Evolutionary conservation across 1,140 invertebrate genomes (phyloP).

Genomic region (Venturia canescens): DNA sequence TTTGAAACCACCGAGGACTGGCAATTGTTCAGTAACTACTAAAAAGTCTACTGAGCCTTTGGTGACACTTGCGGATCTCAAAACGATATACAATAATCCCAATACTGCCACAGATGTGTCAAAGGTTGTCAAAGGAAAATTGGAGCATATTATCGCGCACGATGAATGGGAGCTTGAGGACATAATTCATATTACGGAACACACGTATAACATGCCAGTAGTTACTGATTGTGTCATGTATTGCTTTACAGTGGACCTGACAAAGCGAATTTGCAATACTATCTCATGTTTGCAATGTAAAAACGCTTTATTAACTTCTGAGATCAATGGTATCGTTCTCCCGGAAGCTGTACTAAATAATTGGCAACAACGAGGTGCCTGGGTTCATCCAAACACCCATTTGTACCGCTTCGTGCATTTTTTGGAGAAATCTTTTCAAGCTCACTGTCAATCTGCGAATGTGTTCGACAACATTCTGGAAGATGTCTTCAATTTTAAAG

Average conservation of each 20-base stretch:
- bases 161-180: conserved; percentile 50
- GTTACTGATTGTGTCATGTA: conserved; percentile 42
- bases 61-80: conserved; percentile 27
- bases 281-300: conserved; percentile 25
- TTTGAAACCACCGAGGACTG: conserved; percentile 11
- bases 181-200: conserved; percentile 19
- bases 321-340: background rate
- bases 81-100: conserved; percentile 32
- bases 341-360: conserved; percentile 22
- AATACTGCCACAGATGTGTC: background rate
- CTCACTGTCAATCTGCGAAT: background rate
- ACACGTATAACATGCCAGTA: conserved; percentile 33
- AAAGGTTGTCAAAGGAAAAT: conserved; percentile 19
- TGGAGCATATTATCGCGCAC: conserved; percentile 30
- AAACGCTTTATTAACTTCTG: background rate
- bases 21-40: conserved; percentile 35
- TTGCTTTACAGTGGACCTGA: conserved; percentile 36
- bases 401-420: conserved; percentile 15
- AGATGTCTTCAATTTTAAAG: conserved; percentile 5
- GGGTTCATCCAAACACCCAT: conserved; percentile 23
- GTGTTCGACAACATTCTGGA: conserved; percentile 7
- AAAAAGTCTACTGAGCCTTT: conserved; percentile 2
- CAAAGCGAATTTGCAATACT: conserved; percentile 36
- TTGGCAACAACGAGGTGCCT: conserved; percentile 20
- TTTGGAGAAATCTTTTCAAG: conserved; percentile 17